Conservation (phyloP, 2,888 invertebrate genomes). For the Caenorhabditis becei region DNA sequence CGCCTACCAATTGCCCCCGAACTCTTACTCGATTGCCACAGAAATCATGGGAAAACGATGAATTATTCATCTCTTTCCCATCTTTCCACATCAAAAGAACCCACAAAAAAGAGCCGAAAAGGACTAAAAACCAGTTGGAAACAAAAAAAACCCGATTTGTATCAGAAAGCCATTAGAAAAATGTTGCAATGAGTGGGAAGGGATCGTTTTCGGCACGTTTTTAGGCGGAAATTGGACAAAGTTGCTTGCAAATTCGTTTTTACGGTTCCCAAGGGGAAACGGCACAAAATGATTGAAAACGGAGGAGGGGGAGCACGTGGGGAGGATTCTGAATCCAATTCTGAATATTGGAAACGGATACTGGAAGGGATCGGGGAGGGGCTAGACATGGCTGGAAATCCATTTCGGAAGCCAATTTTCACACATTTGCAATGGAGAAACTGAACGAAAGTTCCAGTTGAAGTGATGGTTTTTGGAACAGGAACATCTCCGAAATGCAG, state of each 20-base stretch:
- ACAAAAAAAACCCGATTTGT: neutral
- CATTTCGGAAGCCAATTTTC: too few relatives aligned
- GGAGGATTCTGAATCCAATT: slow-evolving; percentile 2
- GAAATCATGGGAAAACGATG: slow-evolving; percentile 3
- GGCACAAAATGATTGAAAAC: slow-evolving; percentile 25
- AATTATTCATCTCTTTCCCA: slow-evolving; percentile 8
- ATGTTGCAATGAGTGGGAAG: neutral
- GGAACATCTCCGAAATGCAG: too few relatives aligned
- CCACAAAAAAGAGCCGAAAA: neutral
- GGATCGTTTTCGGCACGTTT: neutral
- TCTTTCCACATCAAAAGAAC: neutral
- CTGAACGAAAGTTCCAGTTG: too few relatives aligned
- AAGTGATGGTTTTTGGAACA: too few relatives aligned
- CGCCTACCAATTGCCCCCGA: neutral
- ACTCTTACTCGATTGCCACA: neutral
- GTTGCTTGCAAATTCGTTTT: slow-evolving; percentile 18
- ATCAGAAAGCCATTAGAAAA: neutral
- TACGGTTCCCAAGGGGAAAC: slow-evolving; percentile 18
- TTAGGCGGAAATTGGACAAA: neutral
- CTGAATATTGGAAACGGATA: neutral
- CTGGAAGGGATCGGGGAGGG: neutral
- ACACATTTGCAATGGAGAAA: too few relatives aligned
- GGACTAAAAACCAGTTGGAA: neutral
- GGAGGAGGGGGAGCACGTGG: neutral
- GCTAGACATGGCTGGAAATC: too few relatives aligned